A percentile compares a stretch with the other conserved stretches of the same genome.
Evolutionary conservation across 1,140 invertebrate species (phyloP).

Genomic region (Heliconius congener): DNA sequence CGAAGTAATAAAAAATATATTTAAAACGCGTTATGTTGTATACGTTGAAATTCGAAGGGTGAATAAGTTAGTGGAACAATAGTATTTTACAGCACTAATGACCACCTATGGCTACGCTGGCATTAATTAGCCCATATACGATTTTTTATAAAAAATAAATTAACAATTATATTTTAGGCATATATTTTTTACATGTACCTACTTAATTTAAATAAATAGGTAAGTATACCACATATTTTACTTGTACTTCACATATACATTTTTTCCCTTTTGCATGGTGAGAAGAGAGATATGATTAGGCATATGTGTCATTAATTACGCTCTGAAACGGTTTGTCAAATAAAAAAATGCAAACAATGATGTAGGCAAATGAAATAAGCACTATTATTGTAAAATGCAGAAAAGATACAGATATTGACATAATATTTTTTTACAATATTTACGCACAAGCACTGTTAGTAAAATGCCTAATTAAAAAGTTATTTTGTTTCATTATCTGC

Average conservation of each 20-base stretch:
- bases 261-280: no score
- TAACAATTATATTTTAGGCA: no score
- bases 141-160: not conserved
- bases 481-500: conserved; percentile 46
- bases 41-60: not conserved
- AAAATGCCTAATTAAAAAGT: conserved; percentile 47
- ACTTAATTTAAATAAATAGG: no score
- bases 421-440: not conserved
- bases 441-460: conserved; percentile 1
- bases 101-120: not conserved
- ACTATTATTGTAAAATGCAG: not conserved
- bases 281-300: no score
- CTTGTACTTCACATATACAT: not conserved
- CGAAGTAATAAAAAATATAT: conserved; percentile 7
- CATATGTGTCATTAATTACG: no score
- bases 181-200: no score
- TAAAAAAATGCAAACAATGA: not conserved
- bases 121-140: not conserved
- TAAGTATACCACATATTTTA: no score
- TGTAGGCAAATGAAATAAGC: no score
- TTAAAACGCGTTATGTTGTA: not conserved
- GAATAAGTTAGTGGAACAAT: conserved; percentile 5
- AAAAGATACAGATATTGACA: not conserved
- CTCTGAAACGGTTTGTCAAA: not conserved
- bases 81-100: not conserved